phyloP scores from a whole-genome alignment of 2,797 vertebrate species.

The Enteromius thamalakanensis region DNA sequence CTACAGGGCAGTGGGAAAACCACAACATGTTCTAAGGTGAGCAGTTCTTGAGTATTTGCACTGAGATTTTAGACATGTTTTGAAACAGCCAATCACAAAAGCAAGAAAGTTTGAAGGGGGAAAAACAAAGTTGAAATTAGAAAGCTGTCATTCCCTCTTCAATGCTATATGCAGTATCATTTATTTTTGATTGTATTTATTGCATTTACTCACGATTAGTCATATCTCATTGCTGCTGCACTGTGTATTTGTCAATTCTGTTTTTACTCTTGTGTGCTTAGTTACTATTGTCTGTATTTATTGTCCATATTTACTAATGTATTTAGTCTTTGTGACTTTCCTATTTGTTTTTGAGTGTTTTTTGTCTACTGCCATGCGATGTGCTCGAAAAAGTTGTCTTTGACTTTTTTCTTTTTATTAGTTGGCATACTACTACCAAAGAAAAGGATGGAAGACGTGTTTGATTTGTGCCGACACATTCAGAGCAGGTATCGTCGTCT shows the following conservation, averaged over 20 bases:
- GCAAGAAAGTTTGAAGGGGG: background rate
- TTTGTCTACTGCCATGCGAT: background rate
- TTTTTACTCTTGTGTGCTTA: background rate
- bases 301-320: background rate
- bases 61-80: background rate
- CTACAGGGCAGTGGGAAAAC: conserved; percentile 98
- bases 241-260: background rate
- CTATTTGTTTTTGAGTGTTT: background rate
- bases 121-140: background rate
- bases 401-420: conserved; percentile 65
- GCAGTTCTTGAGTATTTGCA: background rate
- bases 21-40: conserved; percentile 97
- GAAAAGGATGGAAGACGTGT: conserved; percentile 98
- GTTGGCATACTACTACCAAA: conserved; percentile 97
- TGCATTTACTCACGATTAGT: background rate
- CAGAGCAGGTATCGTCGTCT: conserved; percentile 86
- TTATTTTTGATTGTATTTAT: background rate
- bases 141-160: background rate
- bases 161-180: background rate
- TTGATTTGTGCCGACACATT: conserved; percentile 99
- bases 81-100: background rate
- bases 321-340: background rate
- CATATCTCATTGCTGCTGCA: background rate
- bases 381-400: background rate
- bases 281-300: background rate